A percentile compares a stretch with the other conserved stretches of the same genome.
phyloP scores from a whole-genome alignment of 2,797 vertebrate genomes.

The Neosalanx taihuensis region DNA sequence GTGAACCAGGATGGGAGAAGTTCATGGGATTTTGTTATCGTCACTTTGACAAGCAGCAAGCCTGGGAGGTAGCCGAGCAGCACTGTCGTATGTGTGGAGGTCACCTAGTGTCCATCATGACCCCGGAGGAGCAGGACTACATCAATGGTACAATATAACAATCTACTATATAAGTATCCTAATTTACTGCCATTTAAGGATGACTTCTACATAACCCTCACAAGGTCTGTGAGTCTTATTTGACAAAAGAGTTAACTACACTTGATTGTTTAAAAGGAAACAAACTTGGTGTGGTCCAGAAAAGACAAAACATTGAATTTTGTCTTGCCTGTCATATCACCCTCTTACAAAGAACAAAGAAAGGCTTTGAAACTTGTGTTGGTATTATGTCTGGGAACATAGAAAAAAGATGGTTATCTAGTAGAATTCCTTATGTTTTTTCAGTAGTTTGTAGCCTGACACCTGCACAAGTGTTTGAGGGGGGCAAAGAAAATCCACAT shows the following conservation, averaged over 20 bases:
- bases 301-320: constrained; percentile 40
- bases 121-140: constrained; percentile 88
- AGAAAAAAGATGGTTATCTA: constrained; percentile 50
- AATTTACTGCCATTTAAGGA: neutral
- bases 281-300: neutral
- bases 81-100: constrained; percentile 82
- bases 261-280: neutral
- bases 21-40: constrained; percentile 91
- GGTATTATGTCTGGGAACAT: constrained; percentile 41
- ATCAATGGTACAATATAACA: constrained; percentile 77
- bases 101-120: constrained; percentile 87
- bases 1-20: constrained; percentile 84
- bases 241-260: neutral
- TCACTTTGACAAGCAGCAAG: constrained; percentile 82
- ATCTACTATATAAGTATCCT: too few relatives aligned
- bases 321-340: constrained; percentile 15
- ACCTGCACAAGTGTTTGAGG: neutral
- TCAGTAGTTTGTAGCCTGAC: constrained; percentile 5
- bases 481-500: too few relatives aligned
- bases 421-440: constrained; percentile 35
- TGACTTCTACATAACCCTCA: neutral
- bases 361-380: constrained; percentile 20
- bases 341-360: neutral
- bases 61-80: constrained; percentile 90
- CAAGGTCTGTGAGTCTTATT: constrained; percentile 8